Conservation (phyloP, 2,113 vertebrate genomes). For the Scomber colias region DNA sequence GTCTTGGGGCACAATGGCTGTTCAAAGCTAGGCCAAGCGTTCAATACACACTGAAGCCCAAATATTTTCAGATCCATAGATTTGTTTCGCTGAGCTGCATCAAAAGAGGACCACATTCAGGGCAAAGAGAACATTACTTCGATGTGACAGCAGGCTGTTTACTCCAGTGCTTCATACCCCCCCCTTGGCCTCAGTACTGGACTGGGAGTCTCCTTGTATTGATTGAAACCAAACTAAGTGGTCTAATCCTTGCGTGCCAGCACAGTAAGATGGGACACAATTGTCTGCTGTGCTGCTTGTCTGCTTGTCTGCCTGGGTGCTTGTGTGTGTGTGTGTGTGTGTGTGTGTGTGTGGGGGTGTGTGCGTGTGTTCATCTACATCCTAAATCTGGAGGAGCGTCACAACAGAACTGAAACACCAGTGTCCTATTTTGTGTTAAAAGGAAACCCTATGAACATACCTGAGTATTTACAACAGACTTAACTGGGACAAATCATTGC, state of each 20-base stretch:
- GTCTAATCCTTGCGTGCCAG: constrained; percentile 72
- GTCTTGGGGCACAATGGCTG: constrained; percentile 71
- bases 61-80: constrained; percentile 74
- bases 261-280: constrained; percentile 34
- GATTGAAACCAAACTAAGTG: constrained; percentile 76
- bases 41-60: constrained; percentile 59
- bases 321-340: not conserved
- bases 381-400: constrained; percentile 19
- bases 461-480: not conserved
- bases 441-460: constrained; percentile 3
- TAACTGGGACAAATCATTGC: constrained; percentile 3
- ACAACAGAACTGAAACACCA: constrained; percentile 30
- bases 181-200: constrained; percentile 71
- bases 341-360: no score
- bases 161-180: constrained; percentile 74
- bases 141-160: constrained; percentile 80
- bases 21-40: constrained; percentile 76
- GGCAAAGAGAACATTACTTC: constrained; percentile 77
- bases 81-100: constrained; percentile 72
- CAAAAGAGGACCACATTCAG: constrained; percentile 68
- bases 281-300: constrained; percentile 32
- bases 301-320: not conserved
- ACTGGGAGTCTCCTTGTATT: constrained; percentile 75
- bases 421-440: constrained; percentile 26
- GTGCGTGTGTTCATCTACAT: constrained; percentile 5